A percentile compares a stretch with the other conserved stretches of the same genome.
phyloP scores from a whole-genome alignment of 1,140 invertebrate species.

The Apis laboriosa region DNA sequence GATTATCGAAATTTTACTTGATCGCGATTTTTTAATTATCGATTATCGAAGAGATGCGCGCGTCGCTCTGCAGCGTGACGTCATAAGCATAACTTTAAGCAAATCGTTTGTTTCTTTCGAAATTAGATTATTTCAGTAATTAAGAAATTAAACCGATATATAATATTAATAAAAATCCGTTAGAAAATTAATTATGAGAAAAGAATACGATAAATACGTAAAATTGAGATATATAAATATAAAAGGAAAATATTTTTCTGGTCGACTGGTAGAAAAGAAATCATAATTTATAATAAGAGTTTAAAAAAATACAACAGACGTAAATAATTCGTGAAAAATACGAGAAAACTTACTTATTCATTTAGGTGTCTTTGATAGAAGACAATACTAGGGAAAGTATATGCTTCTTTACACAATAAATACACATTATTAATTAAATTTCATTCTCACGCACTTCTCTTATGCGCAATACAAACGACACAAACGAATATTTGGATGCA shows the following conservation, averaged over 20 bases:
- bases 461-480: not conserved
- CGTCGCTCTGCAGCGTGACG: not conserved
- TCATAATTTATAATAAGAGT: too few relatives aligned
- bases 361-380: not conserved
- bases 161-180: not conserved
- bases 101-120: not conserved
- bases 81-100: not conserved
- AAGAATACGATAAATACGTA: too few relatives aligned
- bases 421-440: not conserved
- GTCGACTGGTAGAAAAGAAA: too few relatives aligned
- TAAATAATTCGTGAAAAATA: slow-evolving; percentile 17
- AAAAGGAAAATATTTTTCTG: too few relatives aligned
- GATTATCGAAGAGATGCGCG: not conserved
- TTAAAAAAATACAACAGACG: not conserved
- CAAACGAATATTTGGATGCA: not conserved
- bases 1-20: not conserved
- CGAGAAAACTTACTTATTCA: not conserved
- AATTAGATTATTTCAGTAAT: too few relatives aligned
- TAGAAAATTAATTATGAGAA: not conserved
- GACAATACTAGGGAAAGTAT: too few relatives aligned
- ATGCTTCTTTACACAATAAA: too few relatives aligned
- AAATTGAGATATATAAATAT: too few relatives aligned
- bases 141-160: not conserved
- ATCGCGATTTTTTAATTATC: not conserved
- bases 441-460: not conserved